Evolutionary conservation across 2,797 vertebrate species (phyloP), one percentile per base, ranked within the genome.

Genomic region (Echeneis naucrates): DNA sequence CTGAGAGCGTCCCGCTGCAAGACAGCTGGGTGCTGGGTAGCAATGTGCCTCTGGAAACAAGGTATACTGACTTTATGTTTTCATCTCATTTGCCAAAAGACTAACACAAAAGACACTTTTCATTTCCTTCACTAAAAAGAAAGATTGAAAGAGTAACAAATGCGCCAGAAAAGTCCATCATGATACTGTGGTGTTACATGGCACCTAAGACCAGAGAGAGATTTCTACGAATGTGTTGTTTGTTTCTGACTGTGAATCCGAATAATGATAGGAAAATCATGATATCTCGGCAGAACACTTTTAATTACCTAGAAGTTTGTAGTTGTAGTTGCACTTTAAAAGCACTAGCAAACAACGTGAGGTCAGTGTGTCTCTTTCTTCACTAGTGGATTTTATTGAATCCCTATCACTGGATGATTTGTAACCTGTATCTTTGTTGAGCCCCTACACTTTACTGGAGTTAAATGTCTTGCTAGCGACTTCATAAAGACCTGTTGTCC

Each of bases 1-100:
- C 96, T 40, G 97, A 97, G 94, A 97, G 96, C 92, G 96, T 97
- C 96, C 96, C 97, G 96, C 96, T 98, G 96, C 96, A 98, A 95
- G 96, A 97, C 96, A 98, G 96, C 96, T 98, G 96, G 96, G 96
- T 97, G 95, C 96, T 97, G 94, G 96, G 96, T 94, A 98, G 96
- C 96, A 97, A 98, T 98, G 96, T 96, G 68, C 96, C 96, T 94
- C 96, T 98, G 96, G 96, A 98, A 92, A 97, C 96, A 94, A 97
- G 96, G 96, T 97, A 95, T 94, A 38, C 1, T n/a, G 2, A 13
- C 21, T 24, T 45, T 2, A 1, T 40, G 10, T 61, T 19, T 24
- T 45, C 2, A 1, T 44, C 12, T 61, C 2, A 23, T 1, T 12
- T n/a, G n/a, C n/a, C n/a, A n/a, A n/a, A n/a, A n/a, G n/a, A 13